A percentile compares a stretch with the other conserved stretches of the same genome.
phyloP scores from a whole-genome alignment of 1,140 invertebrate genomes.

The Pogonognathellus flavescens region DNA sequence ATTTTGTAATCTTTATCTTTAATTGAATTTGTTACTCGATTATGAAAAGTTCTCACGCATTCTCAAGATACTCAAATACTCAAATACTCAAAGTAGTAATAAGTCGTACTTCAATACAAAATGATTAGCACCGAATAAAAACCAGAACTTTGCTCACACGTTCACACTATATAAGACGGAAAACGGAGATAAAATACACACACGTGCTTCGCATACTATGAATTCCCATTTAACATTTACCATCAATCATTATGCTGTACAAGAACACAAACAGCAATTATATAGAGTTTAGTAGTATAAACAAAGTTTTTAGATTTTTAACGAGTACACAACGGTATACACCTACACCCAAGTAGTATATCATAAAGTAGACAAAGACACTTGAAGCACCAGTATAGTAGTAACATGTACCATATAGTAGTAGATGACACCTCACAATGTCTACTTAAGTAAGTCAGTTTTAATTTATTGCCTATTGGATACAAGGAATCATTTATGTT shows the following conservation, averaged over 20 bases:
- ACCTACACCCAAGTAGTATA: slow-evolving; percentile 14
- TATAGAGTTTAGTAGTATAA: background rate
- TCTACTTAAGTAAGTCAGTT: slow-evolving; percentile 39
- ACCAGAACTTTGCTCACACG: background rate
- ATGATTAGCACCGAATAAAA: slow-evolving; percentile 42
- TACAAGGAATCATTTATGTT: slow-evolving; percentile 40
- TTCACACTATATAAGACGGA: background rate
- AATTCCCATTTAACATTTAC: slow-evolving; percentile 32
- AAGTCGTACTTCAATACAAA: background rate
- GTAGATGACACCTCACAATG: slow-evolving; percentile 19
- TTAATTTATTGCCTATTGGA: slow-evolving; percentile 39
- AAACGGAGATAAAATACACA: background rate
- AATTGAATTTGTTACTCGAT: background rate
- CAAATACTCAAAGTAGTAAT: background rate
- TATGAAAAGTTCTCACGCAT: slow-evolving; percentile 20
- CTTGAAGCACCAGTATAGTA: slow-evolving; percentile 41
- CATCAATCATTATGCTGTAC: background rate
- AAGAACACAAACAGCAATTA: background rate
- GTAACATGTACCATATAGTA: slow-evolving; percentile 43
- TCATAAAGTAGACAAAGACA: slow-evolving; percentile 32
- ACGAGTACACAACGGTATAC: slow-evolving; percentile 10
- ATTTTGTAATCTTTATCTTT: background rate
- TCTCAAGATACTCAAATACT: background rate
- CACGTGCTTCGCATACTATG: slow-evolving; percentile 16
- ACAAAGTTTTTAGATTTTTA: slow-evolving; percentile 15